Evolutionary conservation across 2,888 invertebrate species (phyloP).

Genomic region (Pasiphila rectangulata): DNA sequence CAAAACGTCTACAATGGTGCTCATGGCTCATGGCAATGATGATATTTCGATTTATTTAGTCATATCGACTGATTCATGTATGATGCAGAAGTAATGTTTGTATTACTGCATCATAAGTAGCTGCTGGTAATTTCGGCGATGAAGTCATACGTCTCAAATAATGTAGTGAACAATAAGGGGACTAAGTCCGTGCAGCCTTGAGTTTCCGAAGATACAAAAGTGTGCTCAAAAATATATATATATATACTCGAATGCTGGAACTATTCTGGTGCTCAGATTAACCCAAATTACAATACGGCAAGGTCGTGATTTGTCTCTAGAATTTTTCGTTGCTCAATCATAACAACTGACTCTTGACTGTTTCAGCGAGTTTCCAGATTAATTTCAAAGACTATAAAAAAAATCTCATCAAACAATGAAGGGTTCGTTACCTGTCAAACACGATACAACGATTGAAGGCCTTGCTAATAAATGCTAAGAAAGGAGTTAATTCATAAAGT

Average conservation of each 20-base stretch:
- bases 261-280: slow-evolving; percentile 20
- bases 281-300: slow-evolving; percentile 14
- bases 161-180: slow-evolving; percentile 3
- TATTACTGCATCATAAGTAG: slow-evolving; percentile 12
- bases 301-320: slow-evolving; percentile 10
- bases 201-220: slow-evolving; percentile 2
- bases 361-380: not conserved
- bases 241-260: not conserved
- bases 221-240: not conserved
- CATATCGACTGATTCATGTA: slow-evolving; percentile 8
- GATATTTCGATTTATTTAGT: slow-evolving; percentile 12
- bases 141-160: slow-evolving; percentile 8
- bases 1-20: not conserved
- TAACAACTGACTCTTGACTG: not conserved
- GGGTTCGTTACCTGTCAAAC: no score
- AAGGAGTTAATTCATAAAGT: no score
- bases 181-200: slow-evolving; percentile 8
- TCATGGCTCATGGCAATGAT: not conserved
- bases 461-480: no score
- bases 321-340: not conserved
- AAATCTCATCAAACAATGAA: not conserved
- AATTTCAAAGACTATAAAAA: not conserved
- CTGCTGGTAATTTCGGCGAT: not conserved
- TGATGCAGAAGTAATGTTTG: not conserved
- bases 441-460: no score